phyloP scores from a whole-genome alignment of 1,140 invertebrate species.

The Pollicipes pollicipes region DNA sequence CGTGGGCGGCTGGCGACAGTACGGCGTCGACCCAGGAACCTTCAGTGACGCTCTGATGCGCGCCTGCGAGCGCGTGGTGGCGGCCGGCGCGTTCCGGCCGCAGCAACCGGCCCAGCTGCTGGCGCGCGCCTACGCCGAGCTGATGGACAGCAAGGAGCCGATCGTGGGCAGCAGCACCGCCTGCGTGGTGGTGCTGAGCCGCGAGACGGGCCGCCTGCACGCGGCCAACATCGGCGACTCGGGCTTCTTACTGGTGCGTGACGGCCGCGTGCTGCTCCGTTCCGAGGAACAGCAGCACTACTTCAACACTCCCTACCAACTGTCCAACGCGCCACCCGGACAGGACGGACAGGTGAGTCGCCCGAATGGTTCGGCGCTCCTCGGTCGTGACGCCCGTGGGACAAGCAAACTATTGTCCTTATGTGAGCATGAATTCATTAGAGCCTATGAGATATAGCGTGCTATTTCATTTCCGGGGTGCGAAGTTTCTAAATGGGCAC shows the following conservation, averaged over 20 bases:
- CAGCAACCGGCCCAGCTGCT: slow-evolving; percentile 68
- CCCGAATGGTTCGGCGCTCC: not conserved
- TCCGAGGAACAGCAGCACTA: slow-evolving; percentile 95
- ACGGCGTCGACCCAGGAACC: slow-evolving; percentile 92
- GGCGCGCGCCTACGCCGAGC: slow-evolving; percentile 75
- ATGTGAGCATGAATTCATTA: slow-evolving; percentile 9
- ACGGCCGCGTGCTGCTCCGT: slow-evolving; percentile 64
- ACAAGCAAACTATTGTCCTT: slow-evolving; percentile 5
- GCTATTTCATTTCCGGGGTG: no score
- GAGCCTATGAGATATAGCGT: no score
- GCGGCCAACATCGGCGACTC: slow-evolving; percentile 97
- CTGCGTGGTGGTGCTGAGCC: slow-evolving; percentile 81
- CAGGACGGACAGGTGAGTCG: slow-evolving; percentile 65
- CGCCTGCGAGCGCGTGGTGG: slow-evolving; percentile 80
- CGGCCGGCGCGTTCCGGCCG: slow-evolving; percentile 57
- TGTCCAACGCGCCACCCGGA: slow-evolving; percentile 77
- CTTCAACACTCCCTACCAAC: slow-evolving; percentile 95
- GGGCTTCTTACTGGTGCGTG: slow-evolving; percentile 80
- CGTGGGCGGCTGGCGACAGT: slow-evolving; percentile 90
- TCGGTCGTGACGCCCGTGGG: slow-evolving; percentile 15
- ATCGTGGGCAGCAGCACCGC: slow-evolving; percentile 76
- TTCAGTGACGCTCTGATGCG: slow-evolving; percentile 86
- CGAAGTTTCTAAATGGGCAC: no score
- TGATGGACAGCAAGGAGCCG: slow-evolving; percentile 72
- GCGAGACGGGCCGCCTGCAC: slow-evolving; percentile 70